phyloP scores from a whole-genome alignment of 2,888 invertebrate genomes.

The Argyresthia albistria region DNA sequence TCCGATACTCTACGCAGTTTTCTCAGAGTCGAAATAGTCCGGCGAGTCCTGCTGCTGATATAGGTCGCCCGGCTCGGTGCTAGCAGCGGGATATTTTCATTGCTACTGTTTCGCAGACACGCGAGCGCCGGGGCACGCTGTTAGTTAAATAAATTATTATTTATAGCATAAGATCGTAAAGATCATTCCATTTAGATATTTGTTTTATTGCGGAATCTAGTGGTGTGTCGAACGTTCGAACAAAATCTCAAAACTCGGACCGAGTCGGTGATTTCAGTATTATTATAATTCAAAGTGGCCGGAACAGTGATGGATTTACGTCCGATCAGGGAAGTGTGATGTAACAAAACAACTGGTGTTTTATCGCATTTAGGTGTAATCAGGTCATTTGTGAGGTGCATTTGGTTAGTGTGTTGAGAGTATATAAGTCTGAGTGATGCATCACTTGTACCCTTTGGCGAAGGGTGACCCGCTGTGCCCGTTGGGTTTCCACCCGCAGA shows the following conservation, averaged over 20 bases:
- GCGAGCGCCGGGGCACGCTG: conserved; percentile 43
- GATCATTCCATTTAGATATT: conserved; percentile 60
- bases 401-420: conserved; percentile 27
- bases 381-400: conserved; percentile 52
- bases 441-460: conserved; percentile 82
- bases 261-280: neutral
- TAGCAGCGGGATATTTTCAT: conserved; percentile 70
- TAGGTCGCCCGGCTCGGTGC: conserved; percentile 68
- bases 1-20: neutral
- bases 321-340: too few relatives aligned
- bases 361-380: conserved; percentile 47
- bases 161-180: conserved; percentile 57
- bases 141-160: conserved; percentile 56
- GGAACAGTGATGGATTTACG: neutral
- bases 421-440: conserved; percentile 65
- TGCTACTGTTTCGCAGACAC: conserved; percentile 58
- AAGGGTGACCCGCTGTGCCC: conserved; percentile 93
- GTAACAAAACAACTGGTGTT: neutral
- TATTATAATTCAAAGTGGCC: neutral
- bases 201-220: conserved; percentile 2
- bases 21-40: too few relatives aligned
- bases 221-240: neutral
- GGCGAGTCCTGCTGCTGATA: conserved; percentile 38
- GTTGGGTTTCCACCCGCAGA: conserved; percentile 94
- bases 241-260: neutral